Evolutionary conservation across 2,888 invertebrate species (phyloP).

Genomic region (Parnassius mnemosyne): DNA sequence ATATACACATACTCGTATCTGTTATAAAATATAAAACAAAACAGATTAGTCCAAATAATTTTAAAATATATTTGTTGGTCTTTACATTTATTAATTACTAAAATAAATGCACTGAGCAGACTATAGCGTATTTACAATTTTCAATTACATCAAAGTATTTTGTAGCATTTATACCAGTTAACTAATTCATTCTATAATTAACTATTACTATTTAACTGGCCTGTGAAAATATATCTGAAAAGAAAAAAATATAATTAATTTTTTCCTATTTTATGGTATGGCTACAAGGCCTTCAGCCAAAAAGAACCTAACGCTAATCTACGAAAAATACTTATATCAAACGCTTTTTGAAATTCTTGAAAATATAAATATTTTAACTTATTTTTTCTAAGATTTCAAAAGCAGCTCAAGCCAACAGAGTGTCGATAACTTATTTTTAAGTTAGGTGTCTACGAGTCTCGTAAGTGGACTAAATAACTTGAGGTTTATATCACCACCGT

Average conservation of each 20-base stretch:
- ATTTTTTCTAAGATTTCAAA: too few relatives aligned
- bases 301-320: too few relatives aligned
- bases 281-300: too few relatives aligned
- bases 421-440: too few relatives aligned
- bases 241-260: slow-evolving; percentile 10
- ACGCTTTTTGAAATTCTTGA: too few relatives aligned
- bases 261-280: too few relatives aligned
- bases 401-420: too few relatives aligned
- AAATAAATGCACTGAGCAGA: slow-evolving; percentile 21
- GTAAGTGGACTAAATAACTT: too few relatives aligned
- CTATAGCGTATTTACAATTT: slow-evolving; percentile 8
- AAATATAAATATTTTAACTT: too few relatives aligned
- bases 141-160: slow-evolving; percentile 1
- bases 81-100: neutral
- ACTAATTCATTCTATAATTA: neutral
- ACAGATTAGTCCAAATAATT: neutral
- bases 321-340: too few relatives aligned
- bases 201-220: slow-evolving; percentile 32
- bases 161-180: slow-evolving; percentile 7
- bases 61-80: neutral
- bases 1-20: neutral
- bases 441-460: too few relatives aligned
- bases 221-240: slow-evolving; percentile 46
- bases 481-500: too few relatives aligned
- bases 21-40: neutral